phyloP scores from a whole-genome alignment of 2,888 invertebrate species.

The Adelognathus sp. region DNA sequence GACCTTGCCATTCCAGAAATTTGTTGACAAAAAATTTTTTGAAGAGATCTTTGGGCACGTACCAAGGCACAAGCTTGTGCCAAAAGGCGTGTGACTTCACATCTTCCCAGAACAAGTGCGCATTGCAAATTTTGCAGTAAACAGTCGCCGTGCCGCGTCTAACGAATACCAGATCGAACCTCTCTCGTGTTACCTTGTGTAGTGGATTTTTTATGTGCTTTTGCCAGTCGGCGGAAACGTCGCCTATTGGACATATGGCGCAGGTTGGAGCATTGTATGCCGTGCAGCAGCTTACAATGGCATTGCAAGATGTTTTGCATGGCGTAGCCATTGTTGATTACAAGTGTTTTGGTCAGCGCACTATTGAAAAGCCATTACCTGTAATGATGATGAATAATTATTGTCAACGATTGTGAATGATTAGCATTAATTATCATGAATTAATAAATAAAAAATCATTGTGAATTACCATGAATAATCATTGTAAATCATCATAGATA shows the following conservation, averaged over 20 bases:
- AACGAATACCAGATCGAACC: not conserved
- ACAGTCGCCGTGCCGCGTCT: not conserved
- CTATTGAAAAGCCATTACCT: no score
- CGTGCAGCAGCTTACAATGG: no score
- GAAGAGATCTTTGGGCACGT: not conserved
- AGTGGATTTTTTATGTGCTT: not conserved
- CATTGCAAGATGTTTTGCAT: no score
- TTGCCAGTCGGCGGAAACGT: not conserved
- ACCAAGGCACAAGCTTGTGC: constrained; percentile 19
- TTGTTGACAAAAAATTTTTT: constrained; percentile 20
- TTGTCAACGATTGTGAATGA: no score
- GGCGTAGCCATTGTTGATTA: no score
- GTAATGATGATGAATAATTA: no score
- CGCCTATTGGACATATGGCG: not conserved
- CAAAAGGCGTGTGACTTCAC: not conserved
- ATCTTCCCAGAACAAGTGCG: not conserved
- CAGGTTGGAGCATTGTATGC: not conserved
- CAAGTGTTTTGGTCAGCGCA: no score
- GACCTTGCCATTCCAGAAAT: not conserved
- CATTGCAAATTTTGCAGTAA: not conserved
- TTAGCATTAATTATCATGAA: no score
- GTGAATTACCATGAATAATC: no score
- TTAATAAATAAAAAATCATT: no score
- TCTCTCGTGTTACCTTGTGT: not conserved
- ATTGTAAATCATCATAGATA: no score